Evolutionary conservation across 2,888 invertebrate genomes (phyloP), one percentile per base, ranked within the genome.

Genomic region (Drosophila antonietae): DNA sequence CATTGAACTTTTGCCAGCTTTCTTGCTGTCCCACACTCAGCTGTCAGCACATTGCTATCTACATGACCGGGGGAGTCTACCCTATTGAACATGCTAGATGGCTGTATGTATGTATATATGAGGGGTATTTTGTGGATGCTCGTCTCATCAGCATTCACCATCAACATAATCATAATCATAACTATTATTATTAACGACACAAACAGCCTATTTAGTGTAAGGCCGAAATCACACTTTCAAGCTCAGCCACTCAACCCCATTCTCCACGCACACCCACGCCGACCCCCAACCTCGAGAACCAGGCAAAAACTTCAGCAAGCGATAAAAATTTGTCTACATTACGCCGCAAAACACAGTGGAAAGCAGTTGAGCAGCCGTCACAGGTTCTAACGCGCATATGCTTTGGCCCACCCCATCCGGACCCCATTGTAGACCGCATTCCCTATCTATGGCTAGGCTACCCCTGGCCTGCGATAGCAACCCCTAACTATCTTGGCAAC

Each of bases 321-420:
- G 87, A 84, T 87, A 84, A 84, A 87, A 84, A 84, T 84, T 84
- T 84, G 84, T 84, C 82, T 80, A 84, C 80, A 87, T 84, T 84
- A 87, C 74, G 68, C 59, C 33, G 51, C 69, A 47, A 69, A 57
- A 52, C 51, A 53, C 44, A 39, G 44, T 37, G 33, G 58, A 52
- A 56, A 43, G 53, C 53, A 53, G 53, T 53, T 35, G 58, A 66
- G 75, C 64, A 67, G 68, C 59, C 68, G 72, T 74, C 73, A 71
- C 80, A 82, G 80, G 73, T 78, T 80, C 66, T 39, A 44, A 49
- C 68, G 68, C 71, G 75, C 83, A 83, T 83, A 83, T 83, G 83
- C 78, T 65, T 47, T 35, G 15, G 47, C 44, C 5, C 8, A 2
- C 46, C 4, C 41, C 35, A 7, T 7, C 18, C n/a, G 23, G 31